phyloP scores from a whole-genome alignment of 2,113 vertebrate species.

The Nothobranchius furzeri region DNA sequence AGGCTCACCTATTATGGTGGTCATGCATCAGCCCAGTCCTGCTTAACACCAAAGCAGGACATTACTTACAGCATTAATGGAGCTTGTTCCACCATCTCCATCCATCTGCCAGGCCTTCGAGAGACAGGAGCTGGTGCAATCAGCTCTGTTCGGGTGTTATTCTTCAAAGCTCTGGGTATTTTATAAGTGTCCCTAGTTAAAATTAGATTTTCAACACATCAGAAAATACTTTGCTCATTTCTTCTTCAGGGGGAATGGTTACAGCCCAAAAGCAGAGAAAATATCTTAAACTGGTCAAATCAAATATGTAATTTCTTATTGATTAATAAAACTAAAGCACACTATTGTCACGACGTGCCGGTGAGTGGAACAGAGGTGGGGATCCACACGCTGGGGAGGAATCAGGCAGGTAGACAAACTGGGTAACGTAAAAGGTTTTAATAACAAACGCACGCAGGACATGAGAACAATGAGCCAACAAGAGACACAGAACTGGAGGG shows the following conservation, averaged over 20 bases:
- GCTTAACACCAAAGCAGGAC: slow-evolving; percentile 52
- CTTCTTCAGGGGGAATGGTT: slow-evolving; percentile 15
- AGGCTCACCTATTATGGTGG: slow-evolving; percentile 56
- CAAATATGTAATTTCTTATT: slow-evolving; percentile 39
- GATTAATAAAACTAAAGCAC: slow-evolving; percentile 54
- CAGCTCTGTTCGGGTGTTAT: slow-evolving; percentile 52
- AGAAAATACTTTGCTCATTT: slow-evolving; percentile 42
- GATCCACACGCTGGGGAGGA: too few species aligned
- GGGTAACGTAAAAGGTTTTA: too few species aligned
- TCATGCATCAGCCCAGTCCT: slow-evolving; percentile 43
- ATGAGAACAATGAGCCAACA: too few species aligned
- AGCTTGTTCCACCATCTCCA: slow-evolving; percentile 42
- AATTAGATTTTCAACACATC: slow-evolving; percentile 65
- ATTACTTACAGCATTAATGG: slow-evolving; percentile 63
- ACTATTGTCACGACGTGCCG: slow-evolving; percentile 15
- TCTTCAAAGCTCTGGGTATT: slow-evolving; percentile 52
- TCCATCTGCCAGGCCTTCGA: slow-evolving; percentile 57
- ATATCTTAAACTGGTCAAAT: slow-evolving; percentile 28
- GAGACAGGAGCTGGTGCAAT: slow-evolving; percentile 60
- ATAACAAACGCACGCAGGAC: too few species aligned
- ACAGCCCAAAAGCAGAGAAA: slow-evolving; percentile 15
- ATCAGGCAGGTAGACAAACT: too few species aligned
- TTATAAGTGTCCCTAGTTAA: slow-evolving; percentile 46
- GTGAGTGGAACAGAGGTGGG: too few species aligned
- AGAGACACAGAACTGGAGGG: too few species aligned